phyloP scores from a whole-genome alignment of 2,888 invertebrate genomes.

The Leptopterna dolabrata region DNA sequence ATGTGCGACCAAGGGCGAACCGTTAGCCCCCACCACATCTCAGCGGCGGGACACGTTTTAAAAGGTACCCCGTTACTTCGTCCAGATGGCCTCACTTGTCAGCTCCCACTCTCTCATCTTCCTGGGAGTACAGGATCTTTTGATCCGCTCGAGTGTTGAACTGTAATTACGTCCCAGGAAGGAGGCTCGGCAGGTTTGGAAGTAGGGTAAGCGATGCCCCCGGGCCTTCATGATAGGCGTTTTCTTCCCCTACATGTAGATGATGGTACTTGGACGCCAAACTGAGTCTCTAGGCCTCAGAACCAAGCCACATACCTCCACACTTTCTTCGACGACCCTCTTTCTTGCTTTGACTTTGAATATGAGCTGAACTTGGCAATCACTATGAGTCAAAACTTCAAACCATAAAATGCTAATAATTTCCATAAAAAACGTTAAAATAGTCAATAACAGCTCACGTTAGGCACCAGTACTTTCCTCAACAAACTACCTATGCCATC shows the following conservation, averaged over 20 bases:
- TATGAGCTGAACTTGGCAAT: too few species aligned
- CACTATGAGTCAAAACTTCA: too few species aligned
- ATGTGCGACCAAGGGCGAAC: not conserved
- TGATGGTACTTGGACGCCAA: not conserved
- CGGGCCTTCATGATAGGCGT: not conserved
- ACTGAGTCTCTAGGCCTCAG: not conserved
- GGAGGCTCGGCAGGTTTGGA: not conserved
- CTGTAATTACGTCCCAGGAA: not conserved
- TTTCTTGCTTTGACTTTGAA: too few species aligned
- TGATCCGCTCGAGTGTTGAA: not conserved
- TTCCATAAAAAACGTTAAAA: too few species aligned
- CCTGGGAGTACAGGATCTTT: not conserved
- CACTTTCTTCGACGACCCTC: too few species aligned
- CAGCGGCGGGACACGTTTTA: conserved; percentile 21
- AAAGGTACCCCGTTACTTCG: conserved; percentile 38
- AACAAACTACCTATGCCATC: too few species aligned
- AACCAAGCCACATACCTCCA: not conserved
- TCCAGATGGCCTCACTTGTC: conserved; percentile 22
- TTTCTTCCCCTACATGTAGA: not conserved
- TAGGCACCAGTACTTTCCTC: too few species aligned
- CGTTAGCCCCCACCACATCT: not conserved
- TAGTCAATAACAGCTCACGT: too few species aligned
- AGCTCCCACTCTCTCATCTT: not conserved
- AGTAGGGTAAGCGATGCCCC: not conserved
- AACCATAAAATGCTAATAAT: too few species aligned